Percentiles rank a stretch among this genome's conserved stretches.
phyloP scores from a whole-genome alignment of 2,797 vertebrate genomes.

The Lacerta bilineata region DNA sequence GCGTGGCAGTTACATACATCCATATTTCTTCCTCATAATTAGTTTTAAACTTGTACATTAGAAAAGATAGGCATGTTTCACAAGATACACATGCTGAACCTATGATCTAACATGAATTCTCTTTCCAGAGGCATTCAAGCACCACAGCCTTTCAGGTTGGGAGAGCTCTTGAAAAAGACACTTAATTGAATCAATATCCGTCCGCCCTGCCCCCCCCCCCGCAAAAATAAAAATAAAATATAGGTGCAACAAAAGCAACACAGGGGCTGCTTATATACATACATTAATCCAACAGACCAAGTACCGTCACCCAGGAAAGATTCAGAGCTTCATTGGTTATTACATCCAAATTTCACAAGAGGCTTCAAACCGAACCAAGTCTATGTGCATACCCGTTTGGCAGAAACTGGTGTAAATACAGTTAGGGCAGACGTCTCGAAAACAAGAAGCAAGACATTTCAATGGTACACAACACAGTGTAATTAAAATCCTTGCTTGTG shows the following conservation, averaged over 20 bases:
- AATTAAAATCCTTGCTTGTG: slow-evolving; percentile 13
- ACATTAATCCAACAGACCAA: slow-evolving; percentile 67
- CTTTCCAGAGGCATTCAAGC: slow-evolving; percentile 71
- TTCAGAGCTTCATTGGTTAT: slow-evolving; percentile 55
- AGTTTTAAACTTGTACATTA: slow-evolving; percentile 63
- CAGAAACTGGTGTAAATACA: slow-evolving; percentile 51
- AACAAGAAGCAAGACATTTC: slow-evolving; percentile 41
- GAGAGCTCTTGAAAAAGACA: slow-evolving; percentile 55
- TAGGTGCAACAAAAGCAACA: slow-evolving; percentile 64
- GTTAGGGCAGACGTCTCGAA: slow-evolving; percentile 45
- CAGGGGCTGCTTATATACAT: slow-evolving; percentile 62
- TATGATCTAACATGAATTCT: slow-evolving; percentile 57
- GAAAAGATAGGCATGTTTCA: slow-evolving; percentile 47
- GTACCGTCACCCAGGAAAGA: slow-evolving; percentile 66
- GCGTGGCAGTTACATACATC: slow-evolving; percentile 54
- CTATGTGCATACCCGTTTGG: neutral
- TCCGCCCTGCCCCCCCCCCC: slow-evolving; percentile 53
- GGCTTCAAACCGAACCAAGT: slow-evolving; percentile 40
- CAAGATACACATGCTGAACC: slow-evolving; percentile 53
- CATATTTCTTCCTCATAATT: slow-evolving; percentile 63
- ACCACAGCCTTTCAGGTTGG: slow-evolving; percentile 68
- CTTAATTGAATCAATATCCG: slow-evolving; percentile 55
- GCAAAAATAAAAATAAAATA: slow-evolving; percentile 48
- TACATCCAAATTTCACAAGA: slow-evolving; percentile 48
- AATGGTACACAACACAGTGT: slow-evolving; percentile 21